Evolutionary conservation across 2,797 vertebrate species (phyloP), one percentile per base, ranked within the genome.

Genomic region (Channa striata): DNA sequence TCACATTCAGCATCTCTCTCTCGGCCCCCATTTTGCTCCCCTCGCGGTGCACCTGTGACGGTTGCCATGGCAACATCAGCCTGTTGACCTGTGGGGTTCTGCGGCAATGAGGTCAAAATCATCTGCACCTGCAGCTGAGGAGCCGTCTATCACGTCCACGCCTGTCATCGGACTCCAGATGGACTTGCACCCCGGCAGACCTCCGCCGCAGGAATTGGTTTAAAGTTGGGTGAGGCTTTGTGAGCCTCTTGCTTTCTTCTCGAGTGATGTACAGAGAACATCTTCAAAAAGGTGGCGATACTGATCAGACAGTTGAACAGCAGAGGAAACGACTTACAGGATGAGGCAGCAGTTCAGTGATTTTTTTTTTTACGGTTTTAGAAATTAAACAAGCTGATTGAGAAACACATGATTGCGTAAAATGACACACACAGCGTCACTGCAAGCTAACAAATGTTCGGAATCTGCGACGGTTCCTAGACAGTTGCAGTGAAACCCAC

Each of bases 91-190:
- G 19, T 42, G 68, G 67, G 60, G 56, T 80, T 85, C 11, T 73
- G 53, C 52, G 62, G 68, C 8, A 72, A 79, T 40, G 68, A 72
- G 86, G 85, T 89, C 86, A 87, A 86, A 91, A 87, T 86, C 82
- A 75, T 73, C 72, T 71, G 74, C 85, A 90, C 86, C 91, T 86
- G 89, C 83, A 91, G 80, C 81, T 73, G 82, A 85, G 78, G 68
- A 77, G 78, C 84, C 19, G 86, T 80, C 90, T 42, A 65, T 88
- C 87, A 83, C 76, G 53, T 68, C 74, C 61, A 71, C 86, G 82
- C 76, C 89, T 87, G 83, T 72, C 72, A 43, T 60, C 50, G 0
- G 54, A 64, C 76, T 53, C 5, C 3, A 61, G 62, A 30, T 4
- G 61, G 62, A 73, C 50, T 46, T 43, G 17, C 25, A 61, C 37